Evolutionary conservation across 2,888 invertebrate genomes (phyloP), one percentile per base, ranked within the genome.

Genomic region (Koerneria pararmatus): DNA sequence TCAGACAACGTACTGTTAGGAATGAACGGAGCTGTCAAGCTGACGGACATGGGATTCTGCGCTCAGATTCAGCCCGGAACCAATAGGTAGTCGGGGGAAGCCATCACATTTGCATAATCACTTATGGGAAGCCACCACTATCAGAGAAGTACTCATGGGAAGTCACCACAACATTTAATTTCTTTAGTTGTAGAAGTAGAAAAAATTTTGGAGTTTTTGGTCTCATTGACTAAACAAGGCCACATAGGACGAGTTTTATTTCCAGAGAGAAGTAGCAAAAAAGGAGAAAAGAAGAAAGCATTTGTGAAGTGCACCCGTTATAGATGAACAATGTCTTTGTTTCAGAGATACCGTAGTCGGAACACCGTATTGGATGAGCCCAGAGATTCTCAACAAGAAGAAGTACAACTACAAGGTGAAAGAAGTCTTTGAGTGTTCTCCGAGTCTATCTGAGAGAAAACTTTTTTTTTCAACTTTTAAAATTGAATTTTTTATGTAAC

Each of bases 1-100:
- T 94, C 94, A n/a, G 95, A 95, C 85, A 95, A 95, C 84, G 91
- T 95, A 19, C 87, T 95, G 1, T 87, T 95, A 1, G 94, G 93
- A 24, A 91, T 93, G 91, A 80, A 83, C 60, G 83, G 83, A 8
- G 70, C 80, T 29, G 86, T 86, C 31, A 87, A 87, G 72, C 75
- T 86, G 68, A 87, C 86, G 8, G 95, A 97, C 85, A 97, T 97
- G 85, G 97, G 97, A 8, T 97, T 97, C 86, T 97, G 95, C 85
- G 97, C 95, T 2, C 95, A 95, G 83, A 91, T 97, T 65, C 89
- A 91, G 51, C 92, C 91, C 0, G 94, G 93, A 80, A 79, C 84
- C 59, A 95, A 95, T 84, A 87, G 93, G 74, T 77, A 65, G 35
- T n/a, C n/a, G 49, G 49, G 61, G 49, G 11, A 24, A 11, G 11